Evolutionary conservation across 2,888 invertebrate genomes (phyloP), one percentile per base, ranked within the genome.

Genomic region (Epistrophella euchroma): DNA sequence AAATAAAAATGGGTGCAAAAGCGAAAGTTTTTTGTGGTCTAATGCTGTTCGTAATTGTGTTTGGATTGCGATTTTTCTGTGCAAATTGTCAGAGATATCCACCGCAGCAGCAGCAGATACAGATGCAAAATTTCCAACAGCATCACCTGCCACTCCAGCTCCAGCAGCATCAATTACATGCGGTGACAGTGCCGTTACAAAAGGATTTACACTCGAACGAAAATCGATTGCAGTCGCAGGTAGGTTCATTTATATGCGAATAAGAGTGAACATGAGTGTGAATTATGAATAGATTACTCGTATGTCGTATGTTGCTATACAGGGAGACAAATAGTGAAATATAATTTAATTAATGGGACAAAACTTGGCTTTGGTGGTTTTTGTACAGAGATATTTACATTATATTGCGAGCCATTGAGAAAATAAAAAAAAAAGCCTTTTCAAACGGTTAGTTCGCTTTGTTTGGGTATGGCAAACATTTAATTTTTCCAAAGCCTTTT

Each of bases 11-110:
- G 89, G 88, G 88, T 70, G 78, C 88, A 76, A 88, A 85, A 88
- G 87, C 76, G 71, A 89, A 89, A 89, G 82, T 89, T 62, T 66
- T 88, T 9, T 84, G 86, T 43, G 86, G 88, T 62, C 70, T 88
- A 37, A 50, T 88, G 43, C 45, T 88, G 37, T 88, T 88, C 66
- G 55, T 87, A 52, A 84, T 88, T 56, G 86, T 89, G 72, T 88
- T 88, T 72, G 87, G 88, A 25, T 78, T 89, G 73, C 68, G 84
- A 84, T 84, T 89, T 86, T 76, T 88, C 43, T 89, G 88, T 73
- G 88, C 84, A 25, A 88, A 81, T 81, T 89, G 88, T 75, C 88
- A 89, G 85, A 83, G 76, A 35, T 85, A 78, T 55, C 81, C 77
- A 28, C 43, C 71, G 13, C 71, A 71, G 56, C 83, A 83, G 45